Conservation (phyloP, 2,888 invertebrate species). For the Trisateles emortualis region DNA sequence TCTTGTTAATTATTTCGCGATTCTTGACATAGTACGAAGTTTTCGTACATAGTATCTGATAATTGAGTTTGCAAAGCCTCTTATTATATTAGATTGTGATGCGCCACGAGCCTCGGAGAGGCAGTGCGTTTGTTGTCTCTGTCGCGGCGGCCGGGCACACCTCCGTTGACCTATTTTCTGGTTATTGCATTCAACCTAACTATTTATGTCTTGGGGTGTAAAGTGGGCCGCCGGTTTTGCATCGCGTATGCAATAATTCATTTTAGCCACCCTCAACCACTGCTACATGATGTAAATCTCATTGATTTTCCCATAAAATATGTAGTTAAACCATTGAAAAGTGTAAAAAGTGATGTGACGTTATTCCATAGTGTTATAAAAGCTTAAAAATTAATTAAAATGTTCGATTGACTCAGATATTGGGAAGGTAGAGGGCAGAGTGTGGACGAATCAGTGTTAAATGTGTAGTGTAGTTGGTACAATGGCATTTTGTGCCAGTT, state of each 20-base stretch:
- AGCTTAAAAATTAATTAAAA: constrained; percentile 26
- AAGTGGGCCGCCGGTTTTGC: constrained; percentile 77
- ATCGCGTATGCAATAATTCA: constrained; percentile 63
- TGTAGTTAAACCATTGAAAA: constrained; percentile 12
- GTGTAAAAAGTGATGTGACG: constrained; percentile 27
- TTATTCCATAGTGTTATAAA: constrained; percentile 27
- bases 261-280: constrained; percentile 45
- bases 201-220: constrained; percentile 81
- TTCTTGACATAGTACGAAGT: constrained; percentile 35
- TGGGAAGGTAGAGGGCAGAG: constrained; percentile 21
- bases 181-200: constrained; percentile 83
- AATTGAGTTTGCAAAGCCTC: constrained; percentile 67
- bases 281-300: constrained; percentile 17
- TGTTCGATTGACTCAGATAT: constrained; percentile 43
- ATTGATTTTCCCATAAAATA: constrained; percentile 25
- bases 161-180: constrained; percentile 86
- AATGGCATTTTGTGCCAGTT: constrained; percentile 56
- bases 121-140: constrained; percentile 73
- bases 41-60: constrained; percentile 34
- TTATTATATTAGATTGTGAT: constrained; percentile 68
- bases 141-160: constrained; percentile 81
- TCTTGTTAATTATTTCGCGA: constrained; percentile 48
- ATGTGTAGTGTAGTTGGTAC: constrained; percentile 54
- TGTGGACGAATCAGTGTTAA: constrained; percentile 40
- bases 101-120: constrained; percentile 66